These are phyloP conservation scores for Tortrix viridana DNA, from an alignment of 2,888 invertebrate genomes.

Conservation along the genomic window DNA sequence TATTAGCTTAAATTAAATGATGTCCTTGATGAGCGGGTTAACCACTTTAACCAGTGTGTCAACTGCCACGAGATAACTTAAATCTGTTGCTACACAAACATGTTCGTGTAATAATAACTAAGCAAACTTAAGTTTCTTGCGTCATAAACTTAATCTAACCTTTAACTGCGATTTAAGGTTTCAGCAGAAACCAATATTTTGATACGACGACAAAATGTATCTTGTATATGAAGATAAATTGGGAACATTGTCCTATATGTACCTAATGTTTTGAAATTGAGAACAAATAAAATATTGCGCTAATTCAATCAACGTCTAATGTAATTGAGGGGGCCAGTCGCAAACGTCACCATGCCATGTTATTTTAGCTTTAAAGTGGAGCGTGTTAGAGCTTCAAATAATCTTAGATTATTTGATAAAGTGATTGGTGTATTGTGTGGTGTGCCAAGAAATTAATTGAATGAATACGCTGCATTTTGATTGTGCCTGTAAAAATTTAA, in stretches of 20 bases:
- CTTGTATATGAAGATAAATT: neutral
- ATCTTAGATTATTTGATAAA: neutral
- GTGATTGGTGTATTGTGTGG: conserved; percentile 3
- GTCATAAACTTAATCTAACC: conserved; percentile 12
- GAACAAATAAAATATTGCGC: neutral
- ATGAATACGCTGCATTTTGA: neutral
- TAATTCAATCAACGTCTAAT: neutral
- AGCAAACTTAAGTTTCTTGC: neutral
- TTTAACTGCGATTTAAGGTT: conserved; percentile 10
- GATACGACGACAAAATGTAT: conserved; percentile 3
- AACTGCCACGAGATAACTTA: conserved; percentile 31
- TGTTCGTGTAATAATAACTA: conserved; percentile 10
- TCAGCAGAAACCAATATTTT: conserved; percentile 25
- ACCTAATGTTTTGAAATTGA: too few species aligned
- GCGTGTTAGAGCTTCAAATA: neutral
- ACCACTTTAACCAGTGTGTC: conserved; percentile 17
- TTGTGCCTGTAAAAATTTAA: neutral
- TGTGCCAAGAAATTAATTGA: conserved; percentile 19
- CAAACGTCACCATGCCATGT: neutral
- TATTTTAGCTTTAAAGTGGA: neutral
- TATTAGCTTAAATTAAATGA: conserved; percentile 22
- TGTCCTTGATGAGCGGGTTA: conserved; percentile 27
- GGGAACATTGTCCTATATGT: too few species aligned
- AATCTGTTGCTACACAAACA: conserved; percentile 20
- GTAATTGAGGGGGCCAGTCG: neutral